Evolutionary conservation across 2,888 invertebrate genomes (phyloP).

Genomic region (Phania funesta): DNA sequence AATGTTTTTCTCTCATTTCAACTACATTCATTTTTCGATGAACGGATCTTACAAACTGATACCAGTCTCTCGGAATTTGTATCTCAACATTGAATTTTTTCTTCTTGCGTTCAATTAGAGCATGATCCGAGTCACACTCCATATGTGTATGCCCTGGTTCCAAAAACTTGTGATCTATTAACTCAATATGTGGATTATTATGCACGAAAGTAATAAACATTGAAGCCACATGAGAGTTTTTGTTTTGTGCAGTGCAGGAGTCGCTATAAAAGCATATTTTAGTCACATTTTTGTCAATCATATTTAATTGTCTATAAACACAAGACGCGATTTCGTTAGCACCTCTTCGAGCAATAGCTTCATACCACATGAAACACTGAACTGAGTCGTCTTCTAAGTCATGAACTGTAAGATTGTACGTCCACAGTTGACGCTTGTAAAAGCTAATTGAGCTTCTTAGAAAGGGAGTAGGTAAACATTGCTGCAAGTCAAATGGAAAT

Average conservation of each 20-base stretch:
- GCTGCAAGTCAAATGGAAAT: slow-evolving; percentile 50
- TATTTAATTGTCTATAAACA: slow-evolving; percentile 33
- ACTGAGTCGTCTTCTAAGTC: slow-evolving; percentile 40
- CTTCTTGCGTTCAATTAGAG: slow-evolving; percentile 58
- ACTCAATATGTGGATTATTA: slow-evolving; percentile 51
- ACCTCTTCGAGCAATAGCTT: slow-evolving; percentile 51
- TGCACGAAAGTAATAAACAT: slow-evolving; percentile 56
- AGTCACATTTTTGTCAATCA: slow-evolving; percentile 30
- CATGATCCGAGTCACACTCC: slow-evolving; percentile 60
- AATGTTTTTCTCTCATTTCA: slow-evolving; percentile 38
- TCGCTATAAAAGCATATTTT: slow-evolving; percentile 51
- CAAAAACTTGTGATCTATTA: slow-evolving; percentile 59
- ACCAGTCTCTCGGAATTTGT: slow-evolving; percentile 57
- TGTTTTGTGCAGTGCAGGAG: no score
- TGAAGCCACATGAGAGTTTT: no score
- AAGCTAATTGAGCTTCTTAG: slow-evolving; percentile 40
- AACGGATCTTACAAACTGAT: slow-evolving; percentile 48
- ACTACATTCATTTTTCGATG: slow-evolving; percentile 39
- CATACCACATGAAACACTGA: slow-evolving; percentile 56
- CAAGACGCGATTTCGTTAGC: not conserved
- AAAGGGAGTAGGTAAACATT: slow-evolving; percentile 51
- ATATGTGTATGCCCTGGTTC: slow-evolving; percentile 56
- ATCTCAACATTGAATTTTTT: slow-evolving; percentile 57
- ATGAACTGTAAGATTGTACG: slow-evolving; percentile 42
- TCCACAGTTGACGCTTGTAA: slow-evolving; percentile 48